Evolutionary conservation across 2,797 vertebrate genomes (phyloP), one percentile per base, ranked within the genome.

Genomic region (Ceyx erithaca): DNA sequence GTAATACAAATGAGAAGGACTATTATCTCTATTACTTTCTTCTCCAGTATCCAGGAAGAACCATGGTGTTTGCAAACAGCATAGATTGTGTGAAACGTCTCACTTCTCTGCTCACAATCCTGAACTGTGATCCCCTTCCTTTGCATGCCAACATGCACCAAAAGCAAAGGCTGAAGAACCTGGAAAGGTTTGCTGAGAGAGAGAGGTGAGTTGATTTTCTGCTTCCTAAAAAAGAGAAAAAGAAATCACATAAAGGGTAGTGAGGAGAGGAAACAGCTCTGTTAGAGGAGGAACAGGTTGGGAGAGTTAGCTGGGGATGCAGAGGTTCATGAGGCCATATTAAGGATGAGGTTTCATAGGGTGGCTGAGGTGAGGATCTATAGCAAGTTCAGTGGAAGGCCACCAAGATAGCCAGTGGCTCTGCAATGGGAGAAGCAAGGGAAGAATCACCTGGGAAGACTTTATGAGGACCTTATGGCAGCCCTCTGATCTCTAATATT

Each of bases 101-200:
- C 43, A 98, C 95, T 58, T 98, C 98, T 30, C 98, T 99, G 81
- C 98, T 99, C 91, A 98, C 98, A 30, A 99, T 99, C 93, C 82
- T 99, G 93, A 98, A 98, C 71, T 97, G 97, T 22, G 97, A 96
- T 69, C 98, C 99, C 0, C 96, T 99, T 85, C 98, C 98, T 46
- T 97, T 99, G 31, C 99, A 99, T 1, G 99, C 99, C 61, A 99
- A 99, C 96, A 99, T 99, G 99, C 99, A 99, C 96, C 99, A 99
- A 97, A 99, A 99, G 89, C 99, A 99, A 94, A 98, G 99, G 31
- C 97, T 99, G 69, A 99, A 99, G 97, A 99, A 99, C 96, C 97
- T 99, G 96, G 99, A 99, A 95, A 97, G 98, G 57, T 99, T 99
- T 96, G 99, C 99, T 9, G 98, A 98, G 73, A 97, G 98, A 80